A percentile compares a stretch with the other conserved stretches of the same genome.
Conservation (phyloP, 2,797 vertebrate species). For the Hyperoplus lanceolatus region DNA sequence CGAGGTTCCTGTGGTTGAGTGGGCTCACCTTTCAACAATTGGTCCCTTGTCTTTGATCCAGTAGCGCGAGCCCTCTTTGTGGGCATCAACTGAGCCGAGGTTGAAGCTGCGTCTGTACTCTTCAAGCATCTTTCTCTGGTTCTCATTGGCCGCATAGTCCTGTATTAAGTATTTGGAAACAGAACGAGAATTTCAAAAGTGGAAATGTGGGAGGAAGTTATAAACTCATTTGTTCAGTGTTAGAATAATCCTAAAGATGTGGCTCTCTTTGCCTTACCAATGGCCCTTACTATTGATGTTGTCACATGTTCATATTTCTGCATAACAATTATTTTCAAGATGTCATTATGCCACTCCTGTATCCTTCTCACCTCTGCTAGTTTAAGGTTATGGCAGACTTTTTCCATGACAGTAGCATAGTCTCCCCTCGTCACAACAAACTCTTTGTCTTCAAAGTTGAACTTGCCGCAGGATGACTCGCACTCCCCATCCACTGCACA, state of each 20-base stretch:
- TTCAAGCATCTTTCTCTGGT: conserved; percentile 90
- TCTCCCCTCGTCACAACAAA: conserved; percentile 92
- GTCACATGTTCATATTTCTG: background rate
- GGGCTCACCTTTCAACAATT: conserved; percentile 92
- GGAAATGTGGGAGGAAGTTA: background rate
- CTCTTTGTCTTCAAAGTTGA: conserved; percentile 85
- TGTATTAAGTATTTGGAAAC: conserved; percentile 58
- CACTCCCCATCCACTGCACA: conserved; percentile 82
- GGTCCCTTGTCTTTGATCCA: conserved; percentile 96
- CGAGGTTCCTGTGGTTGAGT: background rate
- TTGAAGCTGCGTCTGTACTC: conserved; percentile 90
- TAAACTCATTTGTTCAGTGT: background rate
- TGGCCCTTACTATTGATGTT: background rate
- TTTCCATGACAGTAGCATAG: conserved; percentile 90
- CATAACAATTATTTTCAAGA: background rate
- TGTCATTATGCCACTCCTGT: background rate
- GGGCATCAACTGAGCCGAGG: conserved; percentile 90
- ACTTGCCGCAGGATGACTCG: conserved; percentile 83
- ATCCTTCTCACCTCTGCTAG: conserved; percentile 87
- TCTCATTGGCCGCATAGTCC: conserved; percentile 88
- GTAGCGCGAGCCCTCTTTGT: conserved; percentile 93
- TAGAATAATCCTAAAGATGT: background rate
- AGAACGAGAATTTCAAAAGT: background rate
- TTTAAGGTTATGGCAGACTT: conserved; percentile 87
- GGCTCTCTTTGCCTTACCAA: background rate